Percentiles rank a stretch among this genome's conserved stretches.
These are phyloP conservation scores for Cervus canadensis DNA, from an alignment of 2,113 vertebrate species.

Conservation along the genomic window DNA sequence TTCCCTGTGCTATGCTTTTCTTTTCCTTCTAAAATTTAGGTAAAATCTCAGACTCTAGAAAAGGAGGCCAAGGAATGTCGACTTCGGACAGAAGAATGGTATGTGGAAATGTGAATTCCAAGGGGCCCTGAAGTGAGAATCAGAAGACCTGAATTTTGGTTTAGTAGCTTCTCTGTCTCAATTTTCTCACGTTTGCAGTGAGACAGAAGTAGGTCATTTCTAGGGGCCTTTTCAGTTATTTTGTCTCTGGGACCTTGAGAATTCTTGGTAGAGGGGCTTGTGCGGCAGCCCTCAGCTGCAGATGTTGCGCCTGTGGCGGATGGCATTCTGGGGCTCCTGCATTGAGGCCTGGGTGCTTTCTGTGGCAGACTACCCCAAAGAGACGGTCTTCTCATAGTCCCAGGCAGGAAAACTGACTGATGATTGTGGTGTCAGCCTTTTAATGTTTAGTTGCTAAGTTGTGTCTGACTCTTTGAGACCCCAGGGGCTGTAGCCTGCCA, in stretches of 20 bases:
- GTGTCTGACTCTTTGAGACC: background rate
- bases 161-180: background rate
- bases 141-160: background rate
- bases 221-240: background rate
- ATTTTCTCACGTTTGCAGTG: background rate
- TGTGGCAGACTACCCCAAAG: background rate
- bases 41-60: slow-evolving; percentile 94
- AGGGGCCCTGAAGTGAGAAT: background rate
- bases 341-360: background rate
- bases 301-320: background rate
- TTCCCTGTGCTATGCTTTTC: background rate
- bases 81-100: slow-evolving; percentile 96
- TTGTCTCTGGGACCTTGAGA: background rate
- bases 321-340: background rate
- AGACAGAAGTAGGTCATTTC: background rate
- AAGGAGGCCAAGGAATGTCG: slow-evolving; percentile 95
- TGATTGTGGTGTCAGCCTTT: background rate
- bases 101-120: slow-evolving; percentile 47
- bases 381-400: background rate
- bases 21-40: slow-evolving; percentile 80
- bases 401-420: background rate
- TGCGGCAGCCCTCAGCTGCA: background rate
- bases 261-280: background rate
- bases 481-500: background rate
- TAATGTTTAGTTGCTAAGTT: background rate